Evolutionary conservation across 2,888 invertebrate genomes (phyloP).

Genomic region (Furcula furcula): DNA sequence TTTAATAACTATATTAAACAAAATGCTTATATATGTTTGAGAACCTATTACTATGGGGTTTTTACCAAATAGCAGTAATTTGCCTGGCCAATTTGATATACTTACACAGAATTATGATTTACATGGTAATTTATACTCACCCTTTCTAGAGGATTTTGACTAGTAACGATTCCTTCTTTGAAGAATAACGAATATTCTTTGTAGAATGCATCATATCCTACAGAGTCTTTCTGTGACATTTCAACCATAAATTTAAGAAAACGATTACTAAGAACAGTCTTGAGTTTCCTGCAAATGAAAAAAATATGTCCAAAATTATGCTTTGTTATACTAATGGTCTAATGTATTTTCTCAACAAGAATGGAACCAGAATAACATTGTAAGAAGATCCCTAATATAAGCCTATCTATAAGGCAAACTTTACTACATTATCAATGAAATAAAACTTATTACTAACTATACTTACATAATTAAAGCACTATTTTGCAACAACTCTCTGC

Average conservation of each 20-base stretch:
- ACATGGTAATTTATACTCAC: conserved; percentile 61
- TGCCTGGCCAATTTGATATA: too few species aligned
- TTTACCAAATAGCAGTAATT: too few species aligned
- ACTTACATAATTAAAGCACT: conserved; percentile 92
- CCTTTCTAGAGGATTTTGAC: conserved; percentile 90
- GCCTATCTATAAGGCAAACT: too few species aligned
- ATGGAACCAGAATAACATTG: too few species aligned
- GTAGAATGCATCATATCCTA: conserved; percentile 93
- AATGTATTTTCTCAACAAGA: too few species aligned
- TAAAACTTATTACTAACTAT: not conserved
- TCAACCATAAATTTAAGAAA: conserved; percentile 93
- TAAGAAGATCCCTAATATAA: too few species aligned
- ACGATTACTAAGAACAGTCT: conserved; percentile 91
- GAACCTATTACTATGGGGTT: too few species aligned
- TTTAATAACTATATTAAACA: too few species aligned
- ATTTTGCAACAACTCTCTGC: conserved; percentile 97
- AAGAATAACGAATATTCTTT: conserved; percentile 95
- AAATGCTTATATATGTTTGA: too few species aligned
- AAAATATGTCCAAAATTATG: too few species aligned
- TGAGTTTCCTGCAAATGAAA: conserved; percentile 84
- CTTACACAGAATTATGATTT: conserved; percentile 1
- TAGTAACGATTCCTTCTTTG: conserved; percentile 96
- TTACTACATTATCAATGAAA: too few species aligned
- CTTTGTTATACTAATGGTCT: too few species aligned
- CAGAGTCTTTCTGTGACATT: conserved; percentile 90